Evolutionary conservation across 2,797 vertebrate species (phyloP), one percentile per base, ranked within the genome.

Genomic region (Sandelia bainsii): DNA sequence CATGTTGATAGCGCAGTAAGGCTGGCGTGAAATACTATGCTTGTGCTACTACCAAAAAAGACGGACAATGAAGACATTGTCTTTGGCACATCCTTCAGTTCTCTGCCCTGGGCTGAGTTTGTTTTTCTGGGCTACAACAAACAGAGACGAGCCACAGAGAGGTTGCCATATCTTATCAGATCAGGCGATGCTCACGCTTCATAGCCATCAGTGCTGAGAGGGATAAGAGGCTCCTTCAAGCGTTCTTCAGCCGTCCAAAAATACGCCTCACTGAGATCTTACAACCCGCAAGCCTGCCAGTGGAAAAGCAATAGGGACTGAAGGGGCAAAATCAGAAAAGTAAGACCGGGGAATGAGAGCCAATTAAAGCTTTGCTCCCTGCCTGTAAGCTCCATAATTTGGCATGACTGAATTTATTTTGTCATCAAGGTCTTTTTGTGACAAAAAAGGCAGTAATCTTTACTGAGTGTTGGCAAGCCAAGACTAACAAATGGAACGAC

Each of bases 101-200:
- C 51, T 23, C 16, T 46, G 16, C 23, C 49, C 17, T 25, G 44
- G 19, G 62, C 40, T 61, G 50, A 49, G 27, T 56, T 70, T 77
- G 27, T 59, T 83, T 72, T 78, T 61, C 61, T 59, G 5, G 49
- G 66, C 58, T n/a, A 40, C 37, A 62, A 62, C 65, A 77, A 46
- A 73, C 77, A 79, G 69, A 88, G 62, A 80, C 54, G 74, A 81
- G 82, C 77, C 77, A 67, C 76, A 40, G 52, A 81, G 79, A 76
- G 68, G 78, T 77, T 82, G 75, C 66, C 72, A 71, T 64, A 64
- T 85, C 84, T 89, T 81, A 90, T 91, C 86, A 79, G 85, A 92
- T 87, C 68, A 80, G 72, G 69, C 62, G 8, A 72, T 39, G 72
- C 79, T 89, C 66, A 66, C 1, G 71, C 77, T 89, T 78, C 75